These are phyloP conservation scores for Mesopsocus fuscifrons DNA, from an alignment of 2,888 invertebrate genomes.

Conservation along the genomic window DNA sequence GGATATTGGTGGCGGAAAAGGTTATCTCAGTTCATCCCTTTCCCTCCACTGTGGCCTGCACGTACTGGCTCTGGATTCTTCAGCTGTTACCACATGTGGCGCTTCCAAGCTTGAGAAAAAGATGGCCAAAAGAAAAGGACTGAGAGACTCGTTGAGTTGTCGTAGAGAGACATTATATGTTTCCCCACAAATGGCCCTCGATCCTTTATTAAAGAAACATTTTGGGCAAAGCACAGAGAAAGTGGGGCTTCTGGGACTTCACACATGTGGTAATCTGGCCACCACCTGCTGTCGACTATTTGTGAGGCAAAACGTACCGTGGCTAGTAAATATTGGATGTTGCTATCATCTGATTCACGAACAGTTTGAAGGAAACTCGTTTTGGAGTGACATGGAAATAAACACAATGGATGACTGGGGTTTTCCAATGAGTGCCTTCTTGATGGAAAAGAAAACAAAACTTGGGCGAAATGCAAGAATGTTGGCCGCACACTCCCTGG, in stretches of 20 bases:
- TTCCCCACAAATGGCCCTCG: slow-evolving; percentile 35
- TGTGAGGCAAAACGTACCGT: slow-evolving; percentile 28
- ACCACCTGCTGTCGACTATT: slow-evolving; percentile 54
- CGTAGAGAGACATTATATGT: slow-evolving; percentile 42
- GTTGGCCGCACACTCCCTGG: slow-evolving; percentile 69
- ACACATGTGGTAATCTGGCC: slow-evolving; percentile 76
- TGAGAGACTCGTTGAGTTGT: slow-evolving; percentile 24
- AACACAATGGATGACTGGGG: slow-evolving; percentile 25
- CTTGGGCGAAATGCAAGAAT: slow-evolving; percentile 65
- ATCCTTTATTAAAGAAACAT: slow-evolving; percentile 27
- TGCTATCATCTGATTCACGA: slow-evolving; percentile 72
- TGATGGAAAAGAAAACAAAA: slow-evolving; percentile 28
- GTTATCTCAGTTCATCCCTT: slow-evolving; percentile 59
- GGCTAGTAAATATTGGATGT: slow-evolving; percentile 68
- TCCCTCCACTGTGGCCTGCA: slow-evolving; percentile 47
- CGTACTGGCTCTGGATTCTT: slow-evolving; percentile 68
- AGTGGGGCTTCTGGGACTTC: slow-evolving; percentile 48
- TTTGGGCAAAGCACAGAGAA: slow-evolving; percentile 27
- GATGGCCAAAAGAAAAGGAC: slow-evolving; percentile 15
- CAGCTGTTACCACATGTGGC: slow-evolving; percentile 41
- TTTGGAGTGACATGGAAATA: slow-evolving; percentile 22
- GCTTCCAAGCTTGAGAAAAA: slow-evolving; percentile 26
- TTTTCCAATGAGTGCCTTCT: slow-evolving; percentile 46
- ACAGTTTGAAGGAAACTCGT: slow-evolving; percentile 24
- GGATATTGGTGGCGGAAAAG: slow-evolving; percentile 82